These are phyloP conservation scores for Cyphomyrmex costatus DNA, from an alignment of 1,140 invertebrate species.

Conservation along the genomic window DNA sequence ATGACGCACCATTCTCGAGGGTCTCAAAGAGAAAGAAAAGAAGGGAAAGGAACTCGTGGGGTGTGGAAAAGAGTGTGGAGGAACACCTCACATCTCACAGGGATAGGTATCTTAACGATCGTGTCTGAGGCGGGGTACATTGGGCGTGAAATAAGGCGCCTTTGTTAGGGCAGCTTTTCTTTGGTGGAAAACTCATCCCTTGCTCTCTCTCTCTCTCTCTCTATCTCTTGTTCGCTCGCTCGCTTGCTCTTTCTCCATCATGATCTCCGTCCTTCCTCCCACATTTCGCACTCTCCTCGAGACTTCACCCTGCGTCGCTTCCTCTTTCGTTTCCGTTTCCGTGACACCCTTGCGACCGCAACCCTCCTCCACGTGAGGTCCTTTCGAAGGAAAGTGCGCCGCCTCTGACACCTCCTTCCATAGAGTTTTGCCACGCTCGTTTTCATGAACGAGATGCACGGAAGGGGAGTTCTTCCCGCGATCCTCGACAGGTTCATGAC, in stretches of 20 bases:
- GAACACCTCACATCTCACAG: conserved; percentile 70
- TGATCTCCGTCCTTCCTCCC: neutral
- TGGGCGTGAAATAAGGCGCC: conserved; percentile 82
- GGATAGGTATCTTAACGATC: conserved; percentile 83
- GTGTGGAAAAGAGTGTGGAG: conserved; percentile 28
- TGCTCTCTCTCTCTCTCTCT: neutral
- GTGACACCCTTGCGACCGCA: conserved; percentile 61
- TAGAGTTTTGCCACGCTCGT: conserved; percentile 56
- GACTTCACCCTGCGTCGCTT: conserved; percentile 38
- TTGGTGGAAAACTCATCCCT: conserved; percentile 58
- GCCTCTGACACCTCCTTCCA: conserved; percentile 50
- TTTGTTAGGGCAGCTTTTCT: conserved; percentile 79
- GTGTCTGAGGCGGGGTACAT: conserved; percentile 81
- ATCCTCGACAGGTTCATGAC: neutral
- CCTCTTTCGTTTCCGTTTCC: conserved; percentile 38
- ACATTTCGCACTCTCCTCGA: conserved; percentile 3
- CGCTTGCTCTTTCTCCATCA: too few species aligned
- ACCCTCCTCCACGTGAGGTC: conserved; percentile 56
- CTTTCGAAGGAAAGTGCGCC: conserved; percentile 51
- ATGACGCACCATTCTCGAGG: conserved; percentile 59
- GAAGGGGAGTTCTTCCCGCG: neutral
- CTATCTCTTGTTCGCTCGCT: too few species aligned
- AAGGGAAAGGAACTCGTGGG: conserved; percentile 3
- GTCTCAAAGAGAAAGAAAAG: conserved; percentile 39
- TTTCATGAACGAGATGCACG: conserved; percentile 40